phyloP scores from a whole-genome alignment of 2,797 vertebrate species.

The Simalia tracyae region DNA sequence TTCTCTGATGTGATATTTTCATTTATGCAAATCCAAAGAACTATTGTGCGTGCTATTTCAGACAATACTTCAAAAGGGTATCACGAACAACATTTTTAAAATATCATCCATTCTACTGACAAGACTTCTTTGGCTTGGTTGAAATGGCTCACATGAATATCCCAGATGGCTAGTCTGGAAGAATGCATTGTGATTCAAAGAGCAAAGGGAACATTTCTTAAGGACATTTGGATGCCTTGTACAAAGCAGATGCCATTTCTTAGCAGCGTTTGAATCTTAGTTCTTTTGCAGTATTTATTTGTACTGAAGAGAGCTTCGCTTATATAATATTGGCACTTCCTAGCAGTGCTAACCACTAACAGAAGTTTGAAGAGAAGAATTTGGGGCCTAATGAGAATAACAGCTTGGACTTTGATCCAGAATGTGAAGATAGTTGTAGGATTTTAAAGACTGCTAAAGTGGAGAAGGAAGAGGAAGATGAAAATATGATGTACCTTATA shows the following conservation, averaged over 20 bases:
- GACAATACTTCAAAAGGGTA: constrained; percentile 31
- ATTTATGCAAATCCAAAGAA: constrained; percentile 33
- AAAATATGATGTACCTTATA: neutral
- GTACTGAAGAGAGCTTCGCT: constrained; percentile 31
- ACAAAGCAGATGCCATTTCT: constrained; percentile 64
- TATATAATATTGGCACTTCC: constrained; percentile 26
- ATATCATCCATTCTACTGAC: constrained; percentile 40
- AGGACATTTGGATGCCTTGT: constrained; percentile 66
- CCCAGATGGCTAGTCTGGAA: constrained; percentile 62
- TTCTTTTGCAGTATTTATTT: constrained; percentile 24
- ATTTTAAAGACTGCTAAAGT: neutral
- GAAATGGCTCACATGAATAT: constrained; percentile 60
- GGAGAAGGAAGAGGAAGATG: neutral
- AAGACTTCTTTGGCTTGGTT: constrained; percentile 48
- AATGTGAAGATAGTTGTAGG: neutral
- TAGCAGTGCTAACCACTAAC: neutral
- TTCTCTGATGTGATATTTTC: neutral
- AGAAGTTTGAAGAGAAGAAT: neutral
- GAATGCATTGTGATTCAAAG: constrained; percentile 62
- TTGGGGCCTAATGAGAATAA: neutral
- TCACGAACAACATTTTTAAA: constrained; percentile 25
- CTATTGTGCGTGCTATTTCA: constrained; percentile 25
- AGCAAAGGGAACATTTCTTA: constrained; percentile 67
- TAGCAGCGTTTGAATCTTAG: constrained; percentile 62
- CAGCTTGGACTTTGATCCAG: neutral